A percentile compares a stretch with the other conserved stretches of the same genome.
phyloP scores from a whole-genome alignment of 2,888 invertebrate species.

The Drosophila subsilvestris region DNA sequence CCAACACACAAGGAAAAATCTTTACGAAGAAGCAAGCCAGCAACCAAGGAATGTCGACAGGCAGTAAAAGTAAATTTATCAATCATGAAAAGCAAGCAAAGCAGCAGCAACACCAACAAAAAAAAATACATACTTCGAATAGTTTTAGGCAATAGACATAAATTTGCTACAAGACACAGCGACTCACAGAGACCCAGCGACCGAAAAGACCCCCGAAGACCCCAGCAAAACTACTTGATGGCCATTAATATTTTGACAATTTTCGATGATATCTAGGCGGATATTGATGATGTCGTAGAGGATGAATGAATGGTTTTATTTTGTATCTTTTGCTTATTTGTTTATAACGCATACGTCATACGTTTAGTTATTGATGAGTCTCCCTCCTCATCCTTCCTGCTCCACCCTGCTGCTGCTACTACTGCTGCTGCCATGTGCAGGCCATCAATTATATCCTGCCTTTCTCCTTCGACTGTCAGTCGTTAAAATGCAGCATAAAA shows the following conservation, averaged over 20 bases:
- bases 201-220: slow-evolving; percentile 6
- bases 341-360: slow-evolving; percentile 64
- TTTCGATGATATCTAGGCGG: slow-evolving; percentile 54
- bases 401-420: too few species aligned
- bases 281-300: slow-evolving; percentile 63
- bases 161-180: slow-evolving; percentile 40
- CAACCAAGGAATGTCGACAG: slow-evolving; percentile 21
- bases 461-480: slow-evolving; percentile 4
- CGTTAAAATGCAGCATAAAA: slow-evolving; percentile 53
- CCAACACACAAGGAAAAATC: slow-evolving; percentile 32
- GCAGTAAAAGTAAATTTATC: slow-evolving; percentile 66
- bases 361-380: slow-evolving; percentile 63
- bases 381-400: neutral
- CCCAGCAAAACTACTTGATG: slow-evolving; percentile 49
- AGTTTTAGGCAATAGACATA: slow-evolving; percentile 65
- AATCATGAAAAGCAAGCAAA: slow-evolving; percentile 52
- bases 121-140: slow-evolving; percentile 50
- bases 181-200: neutral
- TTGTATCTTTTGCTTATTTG: slow-evolving; percentile 59
- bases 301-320: slow-evolving; percentile 44
- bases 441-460: slow-evolving; percentile 62
- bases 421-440: slow-evolving; percentile 47
- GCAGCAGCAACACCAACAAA: neutral
- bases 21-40: neutral
- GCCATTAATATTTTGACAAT: slow-evolving; percentile 76